Conservation (phyloP, 2,888 invertebrate species). For the Dexiosoma caninum region DNA sequence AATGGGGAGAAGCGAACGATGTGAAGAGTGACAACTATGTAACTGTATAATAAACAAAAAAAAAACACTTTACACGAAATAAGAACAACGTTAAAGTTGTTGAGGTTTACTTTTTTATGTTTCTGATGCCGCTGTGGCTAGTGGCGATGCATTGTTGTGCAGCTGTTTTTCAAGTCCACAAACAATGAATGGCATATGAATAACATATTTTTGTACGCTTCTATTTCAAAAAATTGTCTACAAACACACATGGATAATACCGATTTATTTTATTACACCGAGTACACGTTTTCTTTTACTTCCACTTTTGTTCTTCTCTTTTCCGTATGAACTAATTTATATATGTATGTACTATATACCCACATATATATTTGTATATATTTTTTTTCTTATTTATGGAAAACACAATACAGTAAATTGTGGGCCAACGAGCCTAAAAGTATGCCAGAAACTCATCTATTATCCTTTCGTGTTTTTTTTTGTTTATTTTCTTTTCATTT, state of each 20-base stretch:
- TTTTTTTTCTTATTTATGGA: not conserved
- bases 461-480: not conserved
- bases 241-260: not conserved
- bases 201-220: not conserved
- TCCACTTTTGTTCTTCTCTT: not conserved
- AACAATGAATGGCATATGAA: constrained; percentile 33
- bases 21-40: not conserved
- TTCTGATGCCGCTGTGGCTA: constrained; percentile 13
- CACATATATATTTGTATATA: not conserved
- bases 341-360: no score
- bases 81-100: constrained; percentile 34
- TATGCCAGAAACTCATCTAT: constrained; percentile 2
- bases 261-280: not conserved
- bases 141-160: not conserved
- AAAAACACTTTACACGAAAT: constrained; percentile 3
- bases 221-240: not conserved
- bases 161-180: constrained; percentile 28
- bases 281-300: no score
- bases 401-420: not conserved
- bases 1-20: not conserved
- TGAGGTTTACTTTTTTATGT: constrained; percentile 34
- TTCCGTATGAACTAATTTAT: not conserved
- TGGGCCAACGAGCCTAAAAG: constrained; percentile 3
- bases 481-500: not conserved
- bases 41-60: not conserved